Evolutionary conservation across 2,888 invertebrate genomes (phyloP), one percentile per base, ranked within the genome.

Genomic region (Microctonus brassicae): DNA sequence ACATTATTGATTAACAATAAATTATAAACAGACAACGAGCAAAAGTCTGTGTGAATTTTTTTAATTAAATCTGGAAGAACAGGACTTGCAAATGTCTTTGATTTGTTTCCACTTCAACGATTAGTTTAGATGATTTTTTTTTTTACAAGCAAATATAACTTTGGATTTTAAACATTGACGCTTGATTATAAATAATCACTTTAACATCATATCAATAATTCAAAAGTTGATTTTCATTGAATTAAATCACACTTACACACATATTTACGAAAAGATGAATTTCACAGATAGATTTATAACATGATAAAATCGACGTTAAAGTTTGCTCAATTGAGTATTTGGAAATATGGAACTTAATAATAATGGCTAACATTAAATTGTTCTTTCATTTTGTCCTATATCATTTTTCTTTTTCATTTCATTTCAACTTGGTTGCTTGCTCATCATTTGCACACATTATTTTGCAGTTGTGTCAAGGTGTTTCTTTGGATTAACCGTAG

Each of bases 291-390:
- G 66, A 69, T 64, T 47, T 47, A 47, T 69, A 60, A 64, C 58
- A 53, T 62, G 63, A 69, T 58, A 69, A 64, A 36, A 69, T 60
- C 58, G 60, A 57, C 36, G 64, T 58, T 60, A 60, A 67, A 64
- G 53, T 47, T 72, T 58, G 69, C 63, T 69, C 33, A 42, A 58
- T 29, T 47, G 57, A 69, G 42, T 72, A 69, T 72, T 72, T 69
- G 53, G 58, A 65, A 69, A 68, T 69, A 65, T 69, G 61, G 33
- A 58, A 69, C 53, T 62, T 47, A 61, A 71, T 20, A n/a, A 55
- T 61, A 55, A 62, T 29, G 39, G 64, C 47, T 58, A 58, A 47
- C 47, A n/a, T 47, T 47, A 69, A 3, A 17, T 52, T 42, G 26
- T 13, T 36, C 24, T 13, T 42, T 33, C 17, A 47, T 61, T 22